Percentiles rank a stretch among this genome's conserved stretches.
Conservation (phyloP, 64 coral and sea anemone genomes). For the Orbicella faveolata region DNA sequence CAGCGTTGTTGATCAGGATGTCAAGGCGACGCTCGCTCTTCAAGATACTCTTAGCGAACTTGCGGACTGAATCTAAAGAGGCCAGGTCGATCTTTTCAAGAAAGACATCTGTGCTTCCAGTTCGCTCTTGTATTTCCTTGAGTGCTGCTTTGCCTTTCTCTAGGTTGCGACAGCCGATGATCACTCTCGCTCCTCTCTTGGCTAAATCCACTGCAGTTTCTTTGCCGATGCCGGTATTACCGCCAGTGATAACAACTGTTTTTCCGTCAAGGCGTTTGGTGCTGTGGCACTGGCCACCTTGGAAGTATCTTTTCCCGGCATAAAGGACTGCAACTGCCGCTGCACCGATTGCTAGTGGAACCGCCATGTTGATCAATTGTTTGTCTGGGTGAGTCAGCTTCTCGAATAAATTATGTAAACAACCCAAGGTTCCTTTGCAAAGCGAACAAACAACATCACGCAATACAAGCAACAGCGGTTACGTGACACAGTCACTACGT, state of each 20-base stretch:
- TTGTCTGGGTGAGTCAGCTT: too few relatives aligned
- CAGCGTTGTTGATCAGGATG: slow-evolving; percentile 63
- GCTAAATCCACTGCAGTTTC: slow-evolving; percentile 61
- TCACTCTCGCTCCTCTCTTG: slow-evolving; percentile 39
- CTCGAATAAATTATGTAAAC: too few relatives aligned
- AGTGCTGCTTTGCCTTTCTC: slow-evolving; percentile 34
- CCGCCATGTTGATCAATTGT: too few relatives aligned
- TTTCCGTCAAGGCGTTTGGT: slow-evolving; percentile 42
- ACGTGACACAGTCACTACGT: too few relatives aligned
- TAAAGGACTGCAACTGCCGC: not conserved
- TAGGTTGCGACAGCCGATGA: slow-evolving; percentile 44
- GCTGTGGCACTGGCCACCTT: slow-evolving; percentile 18
- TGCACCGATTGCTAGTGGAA: too few relatives aligned
- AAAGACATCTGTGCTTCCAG: slow-evolving; percentile 17
- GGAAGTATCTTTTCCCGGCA: slow-evolving; percentile 13
- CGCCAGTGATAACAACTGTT: slow-evolving; percentile 59
- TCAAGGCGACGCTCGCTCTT: slow-evolving; percentile 24
- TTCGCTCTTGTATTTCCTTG: slow-evolving; percentile 50
- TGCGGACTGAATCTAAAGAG: slow-evolving; percentile 50
- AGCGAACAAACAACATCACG: too few relatives aligned
- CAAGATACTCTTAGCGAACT: slow-evolving; percentile 36
- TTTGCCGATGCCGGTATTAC: slow-evolving; percentile 62
- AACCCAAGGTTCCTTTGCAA: too few relatives aligned
- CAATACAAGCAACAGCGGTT: too few relatives aligned
- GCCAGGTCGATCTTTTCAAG: slow-evolving; percentile 47